A percentile compares a stretch with the other conserved stretches of the same genome.
Conservation (phyloP, 2,797 vertebrate species). For the Microhierax caerulescens region DNA sequence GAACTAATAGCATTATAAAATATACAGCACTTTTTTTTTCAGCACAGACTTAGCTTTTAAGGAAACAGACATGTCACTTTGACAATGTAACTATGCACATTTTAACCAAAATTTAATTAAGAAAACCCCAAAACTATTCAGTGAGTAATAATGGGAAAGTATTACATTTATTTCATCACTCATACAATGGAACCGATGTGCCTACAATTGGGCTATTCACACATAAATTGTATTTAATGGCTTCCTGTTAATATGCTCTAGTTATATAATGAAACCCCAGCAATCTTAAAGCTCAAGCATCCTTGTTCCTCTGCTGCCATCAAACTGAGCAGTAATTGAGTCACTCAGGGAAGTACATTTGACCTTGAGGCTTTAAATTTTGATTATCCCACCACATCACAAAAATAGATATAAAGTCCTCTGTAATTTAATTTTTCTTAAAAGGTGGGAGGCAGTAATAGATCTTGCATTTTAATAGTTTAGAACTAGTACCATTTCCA, state of each 20-base stretch:
- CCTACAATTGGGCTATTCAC: conserved; percentile 34
- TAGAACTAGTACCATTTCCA: background rate
- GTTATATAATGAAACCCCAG: conserved; percentile 59
- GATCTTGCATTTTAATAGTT: background rate
- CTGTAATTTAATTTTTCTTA: background rate
- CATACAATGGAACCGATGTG: conserved; percentile 40
- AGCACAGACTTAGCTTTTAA: background rate
- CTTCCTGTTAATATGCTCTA: conserved; percentile 66
- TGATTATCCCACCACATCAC: background rate
- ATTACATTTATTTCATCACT: conserved; percentile 52
- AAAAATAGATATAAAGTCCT: background rate
- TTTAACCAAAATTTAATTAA: conserved; percentile 51
- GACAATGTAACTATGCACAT: conserved; percentile 27
- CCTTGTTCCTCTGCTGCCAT: conserved; percentile 50
- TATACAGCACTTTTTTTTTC: background rate
- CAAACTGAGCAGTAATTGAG: conserved; percentile 52
- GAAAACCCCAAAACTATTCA: background rate
- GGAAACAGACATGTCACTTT: conserved; percentile 25
- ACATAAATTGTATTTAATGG: conserved; percentile 64
- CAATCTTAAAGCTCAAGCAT: conserved; percentile 42
- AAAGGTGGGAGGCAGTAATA: background rate
- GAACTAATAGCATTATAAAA: conserved; percentile 8
- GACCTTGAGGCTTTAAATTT: conserved; percentile 60
- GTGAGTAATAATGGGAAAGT: conserved; percentile 44
- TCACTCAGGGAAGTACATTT: conserved; percentile 25